Percentiles rank a stretch among this genome's conserved stretches.
Evolutionary conservation across 2,888 invertebrate species (phyloP).

Genomic region (Entomobrya proxima): DNA sequence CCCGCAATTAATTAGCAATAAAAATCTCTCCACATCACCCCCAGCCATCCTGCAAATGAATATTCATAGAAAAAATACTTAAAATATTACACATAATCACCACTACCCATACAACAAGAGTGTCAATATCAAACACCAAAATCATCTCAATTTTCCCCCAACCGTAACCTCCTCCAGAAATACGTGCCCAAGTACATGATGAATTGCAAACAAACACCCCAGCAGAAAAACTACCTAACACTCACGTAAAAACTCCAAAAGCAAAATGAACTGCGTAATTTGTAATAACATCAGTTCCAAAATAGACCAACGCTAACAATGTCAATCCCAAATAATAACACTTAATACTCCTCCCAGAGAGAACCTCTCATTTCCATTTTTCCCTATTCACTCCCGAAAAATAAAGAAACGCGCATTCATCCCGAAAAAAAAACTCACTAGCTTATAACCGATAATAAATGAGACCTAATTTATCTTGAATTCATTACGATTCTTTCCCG

Average conservation of each 20-base stretch:
- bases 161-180: background rate
- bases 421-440: conserved; percentile 16
- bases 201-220: background rate
- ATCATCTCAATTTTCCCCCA: background rate
- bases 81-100: too few species aligned
- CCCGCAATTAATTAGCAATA: conserved; percentile 8
- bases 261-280: conserved; percentile 27
- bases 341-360: conserved; percentile 13
- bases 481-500: conserved; percentile 54
- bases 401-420: conserved; percentile 10
- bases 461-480: conserved; percentile 63
- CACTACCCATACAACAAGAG: background rate
- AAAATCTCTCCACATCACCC: background rate
- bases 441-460: conserved; percentile 53
- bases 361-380: background rate
- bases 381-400: background rate
- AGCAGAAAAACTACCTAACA: background rate
- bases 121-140: background rate
- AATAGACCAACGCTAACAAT: background rate
- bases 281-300: conserved; percentile 39
- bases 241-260: background rate
- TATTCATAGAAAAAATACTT: conserved; percentile 22
- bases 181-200: conserved; percentile 7
- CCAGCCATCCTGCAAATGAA: conserved; percentile 14
- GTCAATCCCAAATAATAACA: conserved; percentile 42